Evolutionary conservation across 1,140 invertebrate genomes (phyloP).

Genomic region (Dendrolimus punctatus): DNA sequence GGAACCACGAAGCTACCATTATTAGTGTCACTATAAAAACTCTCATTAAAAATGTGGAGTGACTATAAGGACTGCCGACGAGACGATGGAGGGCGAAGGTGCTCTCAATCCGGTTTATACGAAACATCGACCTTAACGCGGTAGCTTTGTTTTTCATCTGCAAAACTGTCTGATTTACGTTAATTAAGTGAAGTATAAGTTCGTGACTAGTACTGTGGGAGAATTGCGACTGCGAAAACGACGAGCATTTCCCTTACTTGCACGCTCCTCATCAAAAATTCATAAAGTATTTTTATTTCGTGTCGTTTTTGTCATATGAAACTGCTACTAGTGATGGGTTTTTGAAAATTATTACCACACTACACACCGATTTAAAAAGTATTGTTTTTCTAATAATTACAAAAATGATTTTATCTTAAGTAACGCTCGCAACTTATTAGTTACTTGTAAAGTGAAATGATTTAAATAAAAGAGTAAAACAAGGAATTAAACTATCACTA

Average conservation of each 20-base stretch:
- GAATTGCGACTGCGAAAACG: constrained; percentile 31
- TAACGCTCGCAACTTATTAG: too few relatives aligned
- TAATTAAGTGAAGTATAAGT: constrained; percentile 70
- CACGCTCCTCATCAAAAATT: too few relatives aligned
- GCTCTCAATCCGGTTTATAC: constrained; percentile 40
- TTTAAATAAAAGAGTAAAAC: too few relatives aligned
- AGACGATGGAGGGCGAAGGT: constrained; percentile 19
- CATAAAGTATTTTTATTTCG: too few relatives aligned
- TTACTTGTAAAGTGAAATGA: too few relatives aligned
- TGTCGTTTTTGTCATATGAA: too few relatives aligned
- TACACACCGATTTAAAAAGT: too few relatives aligned
- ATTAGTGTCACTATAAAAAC: constrained; percentile 43
- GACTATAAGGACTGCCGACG: constrained; percentile 50
- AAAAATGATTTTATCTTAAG: too few relatives aligned
- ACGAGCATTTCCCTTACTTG: constrained; percentile 11
- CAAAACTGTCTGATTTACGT: constrained; percentile 68
- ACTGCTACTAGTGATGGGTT: too few relatives aligned
- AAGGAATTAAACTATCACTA: too few relatives aligned
- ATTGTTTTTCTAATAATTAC: too few relatives aligned
- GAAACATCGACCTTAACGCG: constrained; percentile 40
- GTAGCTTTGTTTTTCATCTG: constrained; percentile 51
- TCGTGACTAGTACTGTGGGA: constrained; percentile 65
- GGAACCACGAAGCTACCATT: constrained; percentile 7
- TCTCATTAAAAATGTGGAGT: constrained; percentile 61
- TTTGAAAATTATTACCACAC: too few relatives aligned